phyloP scores from a whole-genome alignment of 1,140 invertebrate genomes.

The Anagrus nilaparvatae region DNA sequence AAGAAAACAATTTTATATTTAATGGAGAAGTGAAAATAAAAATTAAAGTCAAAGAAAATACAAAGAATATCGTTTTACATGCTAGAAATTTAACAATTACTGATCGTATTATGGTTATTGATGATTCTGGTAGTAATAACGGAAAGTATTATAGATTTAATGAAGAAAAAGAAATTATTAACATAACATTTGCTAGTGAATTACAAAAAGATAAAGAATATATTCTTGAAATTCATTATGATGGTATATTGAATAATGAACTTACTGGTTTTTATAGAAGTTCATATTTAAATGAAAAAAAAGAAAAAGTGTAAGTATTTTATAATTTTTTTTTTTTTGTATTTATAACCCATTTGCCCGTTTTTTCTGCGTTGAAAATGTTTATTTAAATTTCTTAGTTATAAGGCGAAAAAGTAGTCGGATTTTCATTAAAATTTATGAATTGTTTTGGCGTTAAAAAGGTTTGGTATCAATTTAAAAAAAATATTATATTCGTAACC shows the following conservation, averaged over 20 bases:
- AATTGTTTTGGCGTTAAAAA: no score
- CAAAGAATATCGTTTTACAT: slow-evolving; percentile 18
- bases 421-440: no score
- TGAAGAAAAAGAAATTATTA: slow-evolving; percentile 10
- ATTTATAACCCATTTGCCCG: no score
- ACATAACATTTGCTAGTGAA: slow-evolving; percentile 23
- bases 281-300: slow-evolving; percentile 48
- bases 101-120: no score
- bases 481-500: no score
- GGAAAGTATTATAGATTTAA: not conserved
- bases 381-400: no score
- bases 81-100: slow-evolving; percentile 13
- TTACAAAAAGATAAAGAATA: slow-evolving; percentile 31
- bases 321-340: no score
- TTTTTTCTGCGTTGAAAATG: no score
- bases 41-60: not conserved
- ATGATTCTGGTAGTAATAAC: no score
- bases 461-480: no score
- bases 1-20: slow-evolving; percentile 18
- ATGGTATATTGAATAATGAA: slow-evolving; percentile 45
- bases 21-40: slow-evolving; percentile 11
- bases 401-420: no score
- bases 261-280: slow-evolving; percentile 73
- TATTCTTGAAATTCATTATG: slow-evolving; percentile 42
- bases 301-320: slow-evolving; percentile 29